These are phyloP conservation scores for Ceratosolen fusciceps DNA, from an alignment of 1,140 invertebrate genomes.

Conservation along the genomic window DNA sequence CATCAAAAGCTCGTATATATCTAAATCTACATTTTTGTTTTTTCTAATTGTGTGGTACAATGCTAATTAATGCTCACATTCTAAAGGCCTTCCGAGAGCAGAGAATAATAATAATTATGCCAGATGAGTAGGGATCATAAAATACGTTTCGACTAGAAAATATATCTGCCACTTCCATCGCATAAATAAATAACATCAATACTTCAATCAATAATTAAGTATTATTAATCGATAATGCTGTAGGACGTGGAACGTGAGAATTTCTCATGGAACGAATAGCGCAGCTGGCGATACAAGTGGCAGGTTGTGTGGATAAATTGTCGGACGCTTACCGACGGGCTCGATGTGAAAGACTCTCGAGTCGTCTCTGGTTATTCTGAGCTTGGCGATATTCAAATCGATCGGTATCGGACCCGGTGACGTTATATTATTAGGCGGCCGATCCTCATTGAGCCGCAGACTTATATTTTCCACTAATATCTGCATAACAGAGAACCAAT, in stretches of 20 bases:
- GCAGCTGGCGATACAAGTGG: constrained; percentile 52
- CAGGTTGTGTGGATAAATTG: constrained; percentile 51
- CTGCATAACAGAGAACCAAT: too few species aligned
- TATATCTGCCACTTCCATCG: constrained; percentile 62
- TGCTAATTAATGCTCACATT: constrained; percentile 67
- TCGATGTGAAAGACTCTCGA: constrained; percentile 83
- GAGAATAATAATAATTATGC: constrained; percentile 65
- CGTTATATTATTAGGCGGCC: constrained; percentile 85
- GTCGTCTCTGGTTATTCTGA: constrained; percentile 78
- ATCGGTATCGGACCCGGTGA: constrained; percentile 85
- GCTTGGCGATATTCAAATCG: constrained; percentile 80
- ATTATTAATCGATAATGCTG: too few species aligned
- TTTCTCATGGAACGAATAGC: constrained; percentile 37
- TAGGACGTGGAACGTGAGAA: too few species aligned
- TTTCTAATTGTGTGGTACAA: constrained; percentile 63
- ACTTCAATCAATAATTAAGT: constrained; percentile 44
- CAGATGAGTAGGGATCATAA: constrained; percentile 59
- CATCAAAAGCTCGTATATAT: constrained; percentile 56
- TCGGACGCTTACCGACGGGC: constrained; percentile 68
- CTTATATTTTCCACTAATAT: constrained; percentile 79
- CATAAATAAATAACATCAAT: constrained; percentile 48
- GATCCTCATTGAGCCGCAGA: constrained; percentile 84
- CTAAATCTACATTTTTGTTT: constrained; percentile 37
- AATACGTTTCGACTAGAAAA: constrained; percentile 54
- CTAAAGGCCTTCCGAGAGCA: constrained; percentile 68